These are phyloP conservation scores for Amphipyra tragopoginis DNA, from an alignment of 2,888 invertebrate genomes.

Conservation along the genomic window DNA sequence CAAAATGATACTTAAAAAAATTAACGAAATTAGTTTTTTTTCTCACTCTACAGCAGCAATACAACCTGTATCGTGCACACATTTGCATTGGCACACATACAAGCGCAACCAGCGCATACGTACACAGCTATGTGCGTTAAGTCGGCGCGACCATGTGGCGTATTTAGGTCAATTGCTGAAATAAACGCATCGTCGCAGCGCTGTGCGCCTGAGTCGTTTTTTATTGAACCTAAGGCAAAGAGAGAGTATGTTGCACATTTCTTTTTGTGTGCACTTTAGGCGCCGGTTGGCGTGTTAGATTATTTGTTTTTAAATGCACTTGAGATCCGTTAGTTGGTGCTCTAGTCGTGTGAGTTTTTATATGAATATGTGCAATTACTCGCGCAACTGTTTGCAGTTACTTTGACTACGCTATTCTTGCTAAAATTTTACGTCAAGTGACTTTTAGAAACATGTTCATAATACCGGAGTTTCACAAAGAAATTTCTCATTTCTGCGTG, in stretches of 20 bases:
- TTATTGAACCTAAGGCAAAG: conserved; percentile 67
- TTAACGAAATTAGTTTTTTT: conserved; percentile 50
- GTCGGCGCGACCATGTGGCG: conserved; percentile 79
- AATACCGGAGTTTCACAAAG: neutral
- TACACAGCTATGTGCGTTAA: conserved; percentile 68
- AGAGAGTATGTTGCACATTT: conserved; percentile 67
- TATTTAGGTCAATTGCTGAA: conserved; percentile 87
- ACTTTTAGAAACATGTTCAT: neutral
- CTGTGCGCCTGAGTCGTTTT: conserved; percentile 63
- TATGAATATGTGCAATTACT: conserved; percentile 28
- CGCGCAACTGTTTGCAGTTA: conserved; percentile 30
- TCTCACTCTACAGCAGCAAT: conserved; percentile 66
- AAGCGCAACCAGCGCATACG: conserved; percentile 52
- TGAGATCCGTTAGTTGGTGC: conserved; percentile 52
- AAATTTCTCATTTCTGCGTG: neutral
- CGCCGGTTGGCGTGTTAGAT: conserved; percentile 64
- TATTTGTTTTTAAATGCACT: conserved; percentile 56
- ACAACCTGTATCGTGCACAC: conserved; percentile 69
- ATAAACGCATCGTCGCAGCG: conserved; percentile 76
- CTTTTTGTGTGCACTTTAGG: conserved; percentile 67
- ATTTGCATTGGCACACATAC: conserved; percentile 65
- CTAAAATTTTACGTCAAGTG: neutral
- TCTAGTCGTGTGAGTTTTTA: conserved; percentile 45
- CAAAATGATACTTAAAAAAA: conserved; percentile 23
- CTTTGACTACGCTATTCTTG: conserved; percentile 8